Conservation (phyloP, 2,113 vertebrate species). For the Pteruthius melanotis region DNA sequence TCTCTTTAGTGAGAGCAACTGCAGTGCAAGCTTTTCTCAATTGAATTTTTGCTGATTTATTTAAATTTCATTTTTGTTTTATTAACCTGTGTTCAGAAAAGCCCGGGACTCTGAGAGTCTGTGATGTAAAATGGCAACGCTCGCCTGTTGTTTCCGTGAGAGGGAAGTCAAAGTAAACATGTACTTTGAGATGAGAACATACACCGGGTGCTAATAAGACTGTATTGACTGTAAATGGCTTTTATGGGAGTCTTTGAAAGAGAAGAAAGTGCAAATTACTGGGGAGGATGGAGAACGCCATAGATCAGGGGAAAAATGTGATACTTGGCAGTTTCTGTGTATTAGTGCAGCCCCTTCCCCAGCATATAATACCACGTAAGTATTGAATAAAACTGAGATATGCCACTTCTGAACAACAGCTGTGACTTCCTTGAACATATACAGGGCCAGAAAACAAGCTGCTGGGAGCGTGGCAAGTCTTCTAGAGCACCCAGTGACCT, state of each 20-base stretch:
- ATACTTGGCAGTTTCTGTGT: background rate
- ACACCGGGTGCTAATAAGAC: background rate
- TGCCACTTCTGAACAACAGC: background rate
- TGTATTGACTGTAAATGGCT: background rate
- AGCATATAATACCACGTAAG: background rate
- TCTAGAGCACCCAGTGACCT: background rate
- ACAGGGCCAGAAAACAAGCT: background rate
- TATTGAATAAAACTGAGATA: background rate
- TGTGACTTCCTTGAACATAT: background rate
- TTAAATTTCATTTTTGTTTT: conserved; percentile 48
- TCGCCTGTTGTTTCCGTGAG: background rate
- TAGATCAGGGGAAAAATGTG: background rate
- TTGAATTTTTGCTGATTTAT: background rate
- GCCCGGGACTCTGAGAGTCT: background rate
- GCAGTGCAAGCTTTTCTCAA: conserved; percentile 17
- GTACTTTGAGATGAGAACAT: background rate
- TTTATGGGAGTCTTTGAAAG: background rate
- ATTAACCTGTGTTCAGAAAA: background rate
- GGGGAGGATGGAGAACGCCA: background rate
- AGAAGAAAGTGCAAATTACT: background rate
- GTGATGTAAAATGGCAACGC: background rate
- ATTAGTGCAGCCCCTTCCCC: background rate
- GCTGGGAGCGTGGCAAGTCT: background rate
- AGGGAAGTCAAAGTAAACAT: background rate
- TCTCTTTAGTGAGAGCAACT: background rate